A percentile compares a stretch with the other conserved stretches of the same genome.
Evolutionary conservation across 2,797 vertebrate genomes (phyloP).

Genomic region (Ibycter americanus): DNA sequence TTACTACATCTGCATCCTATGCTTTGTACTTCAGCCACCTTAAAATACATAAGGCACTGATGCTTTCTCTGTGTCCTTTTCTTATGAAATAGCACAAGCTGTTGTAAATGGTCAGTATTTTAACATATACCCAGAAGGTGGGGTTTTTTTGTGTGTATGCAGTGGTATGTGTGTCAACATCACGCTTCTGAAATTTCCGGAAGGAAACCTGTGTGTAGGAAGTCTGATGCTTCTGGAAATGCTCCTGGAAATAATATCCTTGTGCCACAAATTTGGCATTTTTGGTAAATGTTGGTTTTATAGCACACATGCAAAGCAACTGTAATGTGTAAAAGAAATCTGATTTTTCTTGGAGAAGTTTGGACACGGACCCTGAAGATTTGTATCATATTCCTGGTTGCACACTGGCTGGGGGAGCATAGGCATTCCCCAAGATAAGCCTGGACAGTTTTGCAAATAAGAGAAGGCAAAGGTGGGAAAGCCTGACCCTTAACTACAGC

Average conservation of each 20-base stretch:
- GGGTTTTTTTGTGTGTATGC: rapidly evolving
- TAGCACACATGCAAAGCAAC: background rate
- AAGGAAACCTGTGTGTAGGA: background rate
- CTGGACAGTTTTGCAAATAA: background rate
- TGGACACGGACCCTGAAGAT: background rate
- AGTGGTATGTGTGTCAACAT: background rate
- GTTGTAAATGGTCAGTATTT: background rate
- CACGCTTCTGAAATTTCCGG: background rate
- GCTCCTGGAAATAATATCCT: background rate
- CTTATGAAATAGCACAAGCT: rapidly evolving
- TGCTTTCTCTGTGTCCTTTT: background rate
- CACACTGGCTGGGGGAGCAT: rapidly evolving
- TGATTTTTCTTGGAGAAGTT: background rate
- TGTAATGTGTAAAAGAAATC: background rate
- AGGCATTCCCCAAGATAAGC: background rate
- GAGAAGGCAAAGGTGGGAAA: background rate
- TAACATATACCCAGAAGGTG: background rate
- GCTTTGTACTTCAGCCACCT: background rate
- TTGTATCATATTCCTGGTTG: background rate
- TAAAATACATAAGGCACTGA: background rate
- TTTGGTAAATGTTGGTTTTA: background rate
- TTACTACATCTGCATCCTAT: rapidly evolving
- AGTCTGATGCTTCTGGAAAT: background rate
- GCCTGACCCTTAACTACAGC: background rate
- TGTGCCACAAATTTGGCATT: rapidly evolving